Evolutionary conservation across 1,140 invertebrate genomes (phyloP).

Genomic region (Diorhabda elongata): DNA sequence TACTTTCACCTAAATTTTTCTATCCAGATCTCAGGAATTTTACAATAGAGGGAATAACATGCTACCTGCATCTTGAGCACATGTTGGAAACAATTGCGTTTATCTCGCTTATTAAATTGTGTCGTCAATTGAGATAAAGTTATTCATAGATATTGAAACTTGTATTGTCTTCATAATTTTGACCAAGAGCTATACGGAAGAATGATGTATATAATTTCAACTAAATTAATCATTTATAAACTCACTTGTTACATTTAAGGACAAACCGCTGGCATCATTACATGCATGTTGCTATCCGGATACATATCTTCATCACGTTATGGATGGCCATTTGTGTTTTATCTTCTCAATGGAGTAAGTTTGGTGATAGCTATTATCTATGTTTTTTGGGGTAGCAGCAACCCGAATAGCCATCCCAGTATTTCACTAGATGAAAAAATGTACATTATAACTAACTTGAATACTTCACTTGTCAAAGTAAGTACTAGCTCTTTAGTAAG

Average conservation of each 20-base stretch:
- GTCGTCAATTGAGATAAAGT: too few relatives aligned
- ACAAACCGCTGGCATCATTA: constrained; percentile 66
- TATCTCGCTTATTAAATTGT: too few relatives aligned
- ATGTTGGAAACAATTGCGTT: too few relatives aligned
- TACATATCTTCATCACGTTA: constrained; percentile 57
- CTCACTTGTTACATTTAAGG: constrained; percentile 46
- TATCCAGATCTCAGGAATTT: too few relatives aligned
- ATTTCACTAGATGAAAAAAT: constrained; percentile 59
- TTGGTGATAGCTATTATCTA: constrained; percentile 60
- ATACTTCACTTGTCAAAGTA: not conserved
- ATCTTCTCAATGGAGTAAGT: constrained; percentile 64
- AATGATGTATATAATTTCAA: too few relatives aligned
- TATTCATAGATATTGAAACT: too few relatives aligned
- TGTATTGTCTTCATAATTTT: too few relatives aligned
- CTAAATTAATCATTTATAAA: too few relatives aligned
- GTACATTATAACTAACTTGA: constrained; percentile 56
- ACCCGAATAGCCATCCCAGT: constrained; percentile 57
- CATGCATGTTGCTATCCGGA: constrained; percentile 68
- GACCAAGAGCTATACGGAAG: too few relatives aligned
- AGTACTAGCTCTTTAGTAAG: not conserved
- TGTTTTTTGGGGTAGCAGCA: constrained; percentile 60
- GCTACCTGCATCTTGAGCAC: too few relatives aligned
- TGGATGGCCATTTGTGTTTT: constrained; percentile 80
- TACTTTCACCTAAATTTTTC: too few relatives aligned
- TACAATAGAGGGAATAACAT: too few relatives aligned